Percentiles rank a stretch among this genome's conserved stretches.
phyloP scores from a whole-genome alignment of 1,140 invertebrate species.

The Drosophila tani region DNA sequence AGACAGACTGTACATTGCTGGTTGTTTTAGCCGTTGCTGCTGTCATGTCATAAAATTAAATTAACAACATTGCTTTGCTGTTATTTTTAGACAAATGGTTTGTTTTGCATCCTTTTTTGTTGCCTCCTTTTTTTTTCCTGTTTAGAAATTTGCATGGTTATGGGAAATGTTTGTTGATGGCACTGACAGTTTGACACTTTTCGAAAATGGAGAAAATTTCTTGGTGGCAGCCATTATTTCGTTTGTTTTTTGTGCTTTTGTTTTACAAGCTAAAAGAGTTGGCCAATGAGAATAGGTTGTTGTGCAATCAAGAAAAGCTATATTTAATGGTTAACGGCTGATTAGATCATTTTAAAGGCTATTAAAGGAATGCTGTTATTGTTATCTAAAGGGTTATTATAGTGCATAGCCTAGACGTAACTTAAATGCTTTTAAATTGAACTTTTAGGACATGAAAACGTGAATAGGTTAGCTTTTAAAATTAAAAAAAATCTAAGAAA shows the following conservation, averaged over 20 bases:
- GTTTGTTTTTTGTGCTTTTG: neutral
- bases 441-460: neutral
- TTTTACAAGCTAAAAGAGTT: neutral
- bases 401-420: too few relatives aligned
- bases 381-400: neutral
- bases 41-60: constrained; percentile 76
- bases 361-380: neutral
- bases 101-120: constrained; percentile 33
- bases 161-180: constrained; percentile 38
- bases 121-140: neutral
- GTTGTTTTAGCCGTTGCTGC: constrained; percentile 30
- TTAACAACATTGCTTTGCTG: constrained; percentile 53
- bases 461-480: too few relatives aligned
- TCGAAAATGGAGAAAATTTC: constrained; percentile 9
- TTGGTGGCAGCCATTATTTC: constrained; percentile 1
- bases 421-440: too few relatives aligned
- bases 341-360: neutral
- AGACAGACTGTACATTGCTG: constrained; percentile 35
- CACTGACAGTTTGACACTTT: constrained; percentile 47
- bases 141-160: constrained; percentile 36
- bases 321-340: neutral
- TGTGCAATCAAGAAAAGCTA: neutral
- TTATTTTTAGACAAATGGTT: constrained; percentile 50
- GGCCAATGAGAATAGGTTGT: neutral
- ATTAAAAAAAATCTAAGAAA: too few relatives aligned